Percentiles rank a stretch among this genome's conserved stretches.
phyloP scores from a whole-genome alignment of 2,797 vertebrate genomes.

The Anabacerthia variegaticeps region DNA sequence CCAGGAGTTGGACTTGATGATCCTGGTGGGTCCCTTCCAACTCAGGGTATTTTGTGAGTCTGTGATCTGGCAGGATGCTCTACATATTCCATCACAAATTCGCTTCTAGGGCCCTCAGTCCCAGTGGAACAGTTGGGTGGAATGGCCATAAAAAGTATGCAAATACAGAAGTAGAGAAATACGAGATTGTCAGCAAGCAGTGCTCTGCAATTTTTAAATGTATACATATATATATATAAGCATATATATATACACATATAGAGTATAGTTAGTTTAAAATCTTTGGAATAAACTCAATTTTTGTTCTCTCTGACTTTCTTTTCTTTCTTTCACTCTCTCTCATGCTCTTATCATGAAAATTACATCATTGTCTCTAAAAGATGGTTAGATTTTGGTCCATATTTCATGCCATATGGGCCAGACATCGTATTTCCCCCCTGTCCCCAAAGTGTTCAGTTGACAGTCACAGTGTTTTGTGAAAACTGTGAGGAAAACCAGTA shows the following conservation, averaged over 20 bases:
- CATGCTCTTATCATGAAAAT: conserved; percentile 56
- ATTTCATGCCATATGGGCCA: conserved; percentile 71
- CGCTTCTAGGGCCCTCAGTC: conserved; percentile 49
- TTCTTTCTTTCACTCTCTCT: conserved; percentile 56
- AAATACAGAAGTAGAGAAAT: conserved; percentile 78
- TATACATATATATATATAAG: conserved; percentile 71
- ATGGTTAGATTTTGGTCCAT: conserved; percentile 77
- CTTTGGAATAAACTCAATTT: conserved; percentile 83
- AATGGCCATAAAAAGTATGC: conserved; percentile 77
- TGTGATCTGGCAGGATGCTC: conserved; percentile 44
- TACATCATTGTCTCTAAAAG: conserved; percentile 71
- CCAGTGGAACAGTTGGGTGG: conserved; percentile 71
- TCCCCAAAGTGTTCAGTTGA: conserved; percentile 64
- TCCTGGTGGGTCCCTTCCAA: background rate
- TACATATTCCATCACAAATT: conserved; percentile 71
- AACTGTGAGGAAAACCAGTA: conserved; percentile 69
- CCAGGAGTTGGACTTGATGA: background rate
- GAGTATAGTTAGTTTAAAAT: conserved; percentile 80
- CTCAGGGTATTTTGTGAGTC: background rate
- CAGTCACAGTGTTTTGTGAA: conserved; percentile 73
- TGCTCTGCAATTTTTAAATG: conserved; percentile 75
- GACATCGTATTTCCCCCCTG: conserved; percentile 62
- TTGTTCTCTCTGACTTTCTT: conserved; percentile 8
- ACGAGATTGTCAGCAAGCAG: conserved; percentile 85
- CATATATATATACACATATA: conserved; percentile 75